A percentile compares a stretch with the other conserved stretches of the same genome.
These are phyloP conservation scores for Tholera decimalis DNA, from an alignment of 2,888 invertebrate genomes.

Conservation along the genomic window DNA sequence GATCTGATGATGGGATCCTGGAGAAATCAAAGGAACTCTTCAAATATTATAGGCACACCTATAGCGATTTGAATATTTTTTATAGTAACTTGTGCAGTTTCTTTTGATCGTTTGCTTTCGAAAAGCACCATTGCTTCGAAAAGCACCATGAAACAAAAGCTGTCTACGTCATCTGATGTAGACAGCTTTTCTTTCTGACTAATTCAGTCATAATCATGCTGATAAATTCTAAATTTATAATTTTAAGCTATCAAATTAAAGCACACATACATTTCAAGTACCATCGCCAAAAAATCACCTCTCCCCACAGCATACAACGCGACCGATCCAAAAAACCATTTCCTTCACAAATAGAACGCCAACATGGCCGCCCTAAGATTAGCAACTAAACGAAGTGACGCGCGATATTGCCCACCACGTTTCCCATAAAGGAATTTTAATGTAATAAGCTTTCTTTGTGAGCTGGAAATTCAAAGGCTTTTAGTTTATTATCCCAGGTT, in stretches of 20 bases:
- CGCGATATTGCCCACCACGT: constrained; percentile 72
- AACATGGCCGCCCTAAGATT: constrained; percentile 47
- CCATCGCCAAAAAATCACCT: not conserved
- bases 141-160: no score
- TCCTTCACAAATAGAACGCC: constrained; percentile 25
- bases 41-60: no score
- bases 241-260: not conserved
- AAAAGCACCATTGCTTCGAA: no score
- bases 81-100: no score
- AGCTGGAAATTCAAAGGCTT: constrained; percentile 83
- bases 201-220: no score
- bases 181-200: no score
- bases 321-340: constrained; percentile 12
- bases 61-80: no score
- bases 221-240: not conserved
- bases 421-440: constrained; percentile 81
- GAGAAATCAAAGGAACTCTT: no score
- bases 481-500: constrained; percentile 86
- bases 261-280: not conserved
- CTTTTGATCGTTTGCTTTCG: no score
- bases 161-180: no score
- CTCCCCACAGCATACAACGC: not conserved
- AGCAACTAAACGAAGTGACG: constrained; percentile 68
- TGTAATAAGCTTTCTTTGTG: constrained; percentile 87
- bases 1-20: no score